Percentiles rank a stretch among this genome's conserved stretches.
Conservation (phyloP, 1,140 invertebrate species). For the Rhizoglyphus robini region DNA sequence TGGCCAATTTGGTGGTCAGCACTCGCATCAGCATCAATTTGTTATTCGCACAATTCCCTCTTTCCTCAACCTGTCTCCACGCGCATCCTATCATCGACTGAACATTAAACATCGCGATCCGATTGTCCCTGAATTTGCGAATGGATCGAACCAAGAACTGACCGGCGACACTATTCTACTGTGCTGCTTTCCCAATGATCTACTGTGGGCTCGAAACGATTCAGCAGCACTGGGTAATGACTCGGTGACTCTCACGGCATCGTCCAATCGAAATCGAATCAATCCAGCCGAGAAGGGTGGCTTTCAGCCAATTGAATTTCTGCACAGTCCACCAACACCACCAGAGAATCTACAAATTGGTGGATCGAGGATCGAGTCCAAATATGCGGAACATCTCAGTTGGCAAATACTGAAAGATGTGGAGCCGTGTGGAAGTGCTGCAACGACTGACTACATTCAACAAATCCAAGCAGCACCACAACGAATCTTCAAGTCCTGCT, state of each 20-base stretch:
- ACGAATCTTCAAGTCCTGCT: not conserved
- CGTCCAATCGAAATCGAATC: too few species aligned
- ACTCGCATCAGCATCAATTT: not conserved
- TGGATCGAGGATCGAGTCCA: not conserved
- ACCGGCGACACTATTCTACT: not conserved
- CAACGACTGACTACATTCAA: not conserved
- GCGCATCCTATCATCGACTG: slow-evolving; percentile 11
- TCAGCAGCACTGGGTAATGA: too few species aligned
- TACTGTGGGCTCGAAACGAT: not conserved
- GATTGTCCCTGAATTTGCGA: too few species aligned
- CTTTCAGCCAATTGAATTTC: too few species aligned
- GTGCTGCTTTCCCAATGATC: slow-evolving; percentile 11
- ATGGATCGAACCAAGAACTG: not conserved
- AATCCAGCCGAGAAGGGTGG: too few species aligned
- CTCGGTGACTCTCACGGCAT: too few species aligned
- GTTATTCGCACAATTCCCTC: slow-evolving; percentile 15
- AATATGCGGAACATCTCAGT: slow-evolving; percentile 5
- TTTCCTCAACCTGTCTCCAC: slow-evolving; percentile 12
- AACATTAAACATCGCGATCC: not conserved
- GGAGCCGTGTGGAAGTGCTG: not conserved
- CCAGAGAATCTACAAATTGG: not conserved
- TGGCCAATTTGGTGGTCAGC: not conserved
- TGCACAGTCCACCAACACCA: too few species aligned
- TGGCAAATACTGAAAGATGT: not conserved
- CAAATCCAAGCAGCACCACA: not conserved